Evolutionary conservation across 2,113 vertebrate species (phyloP), one percentile per base, ranked within the genome.

Genomic region (Spizaetus ornatus): DNA sequence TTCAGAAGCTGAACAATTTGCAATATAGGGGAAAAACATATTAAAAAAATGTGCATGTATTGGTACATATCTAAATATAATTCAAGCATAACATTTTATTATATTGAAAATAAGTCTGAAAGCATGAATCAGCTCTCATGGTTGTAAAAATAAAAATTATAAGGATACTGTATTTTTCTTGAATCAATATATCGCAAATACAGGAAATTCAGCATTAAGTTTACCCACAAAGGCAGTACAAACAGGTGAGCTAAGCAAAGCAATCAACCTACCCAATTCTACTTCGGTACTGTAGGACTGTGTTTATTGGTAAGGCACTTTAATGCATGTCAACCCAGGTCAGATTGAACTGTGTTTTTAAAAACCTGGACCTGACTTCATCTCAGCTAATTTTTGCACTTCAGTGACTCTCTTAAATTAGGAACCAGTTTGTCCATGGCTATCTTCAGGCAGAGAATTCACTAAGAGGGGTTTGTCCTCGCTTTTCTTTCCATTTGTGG

Each of bases 51-150:
- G 9, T 62, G 4, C 20, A 62, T 13, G 3, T 18, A 21, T 66
- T 31, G 5, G 3, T 72, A 42, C 12, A 21, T 53, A 53, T 73
- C 87, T 70, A 61, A 69, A 56, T 36, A 38, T n/a, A 82, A 78
- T 65, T 11, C 22, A 73, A 56, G 0, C 4, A 56, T 25, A 84
- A 59, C 27, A 7, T n/a, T 19, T 23, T 42, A 36, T 40, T 69
- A 27, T 23, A 45, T 29, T 42, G 8, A 78, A 69, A 65, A 45
- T 65, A 56, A 38, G 10, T 61, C 10, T 65, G 34, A 63, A 81
- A 85, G 2, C 2, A 38, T 26, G 0, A n/a, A 42, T 63, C 40
- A 85, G 1, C 1, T 73, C 2, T 69, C 12, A 34, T 15, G 31
- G 8, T 13, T 72, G 11, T 17, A 42, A 73, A 86, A 62, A 23